A percentile compares a stretch with the other conserved stretches of the same genome.
phyloP scores from a whole-genome alignment of 2,888 invertebrate species.

The Atrina japonica region DNA sequence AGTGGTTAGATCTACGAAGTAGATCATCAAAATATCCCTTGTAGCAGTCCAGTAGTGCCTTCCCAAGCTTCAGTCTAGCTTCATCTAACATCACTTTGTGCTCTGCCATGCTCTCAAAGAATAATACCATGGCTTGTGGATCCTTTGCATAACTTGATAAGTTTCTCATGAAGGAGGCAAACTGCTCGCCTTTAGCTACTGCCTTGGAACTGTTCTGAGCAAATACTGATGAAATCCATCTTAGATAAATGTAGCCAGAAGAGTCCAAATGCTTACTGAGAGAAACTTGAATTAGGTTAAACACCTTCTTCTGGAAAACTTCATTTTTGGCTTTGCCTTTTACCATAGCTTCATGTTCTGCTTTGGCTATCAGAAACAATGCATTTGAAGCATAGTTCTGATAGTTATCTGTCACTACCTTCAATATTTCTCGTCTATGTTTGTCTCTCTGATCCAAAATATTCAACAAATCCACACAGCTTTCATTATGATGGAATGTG shows the following conservation, averaged over 20 bases:
- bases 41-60: conserved; percentile 1
- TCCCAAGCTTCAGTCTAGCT: conserved; percentile 13
- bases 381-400: conserved; percentile 25
- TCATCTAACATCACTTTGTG: conserved; percentile 4
- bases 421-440: conserved; percentile 16
- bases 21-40: neutral
- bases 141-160: conserved; percentile 18
- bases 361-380: conserved; percentile 25
- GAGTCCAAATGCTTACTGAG: neutral
- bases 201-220: conserved; percentile 12
- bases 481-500: conserved; percentile 20
- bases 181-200: conserved; percentile 14
- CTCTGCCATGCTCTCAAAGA: conserved; percentile 17
- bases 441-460: conserved; percentile 14
- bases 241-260: too few species aligned
- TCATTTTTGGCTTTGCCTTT: neutral
- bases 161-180: conserved; percentile 4
- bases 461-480: conserved; percentile 22
- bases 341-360: conserved; percentile 10
- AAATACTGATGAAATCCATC: conserved; percentile 14
- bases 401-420: conserved; percentile 19
- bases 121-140: conserved; percentile 17
- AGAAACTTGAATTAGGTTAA: conserved; percentile 12
- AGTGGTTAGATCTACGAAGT: conserved; percentile 20
- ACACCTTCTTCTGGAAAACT: conserved; percentile 27